These are phyloP conservation scores for Chalcosyrphus nemorum DNA, from an alignment of 2,888 invertebrate species.

Conservation along the genomic window DNA sequence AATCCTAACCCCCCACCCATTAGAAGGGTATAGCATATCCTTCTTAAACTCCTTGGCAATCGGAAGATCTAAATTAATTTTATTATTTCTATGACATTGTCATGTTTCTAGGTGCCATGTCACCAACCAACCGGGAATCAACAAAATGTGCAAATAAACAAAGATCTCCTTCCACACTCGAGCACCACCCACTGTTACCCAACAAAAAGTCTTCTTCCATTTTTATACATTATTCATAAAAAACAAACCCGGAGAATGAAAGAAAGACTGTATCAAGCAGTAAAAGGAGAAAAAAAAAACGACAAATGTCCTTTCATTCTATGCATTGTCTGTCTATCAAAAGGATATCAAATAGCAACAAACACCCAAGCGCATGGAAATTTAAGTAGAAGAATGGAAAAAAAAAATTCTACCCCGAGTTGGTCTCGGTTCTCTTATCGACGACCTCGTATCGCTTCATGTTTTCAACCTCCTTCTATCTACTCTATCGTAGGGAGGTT, in stretches of 20 bases:
- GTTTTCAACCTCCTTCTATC: neutral
- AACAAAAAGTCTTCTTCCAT: constrained; percentile 38
- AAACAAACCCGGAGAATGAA: constrained; percentile 5
- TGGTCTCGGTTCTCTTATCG: constrained; percentile 16
- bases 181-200: neutral
- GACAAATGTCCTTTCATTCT: constrained; percentile 56
- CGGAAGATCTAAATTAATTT: constrained; percentile 55
- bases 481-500: neutral
- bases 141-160: constrained; percentile 20
- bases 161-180: neutral
- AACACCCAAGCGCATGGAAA: constrained; percentile 63
- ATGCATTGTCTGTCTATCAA: constrained; percentile 71
- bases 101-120: constrained; percentile 41
- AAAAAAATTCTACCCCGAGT: constrained; percentile 17
- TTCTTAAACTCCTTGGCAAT: neutral
- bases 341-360: constrained; percentile 68
- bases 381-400: constrained; percentile 30
- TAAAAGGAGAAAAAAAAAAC: neutral
- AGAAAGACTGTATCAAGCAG: neutral
- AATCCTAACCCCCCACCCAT: neutral
- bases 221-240: constrained; percentile 68
- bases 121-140: constrained; percentile 24
- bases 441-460: constrained; percentile 18
- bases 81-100: constrained; percentile 51
- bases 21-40: neutral